These are phyloP conservation scores for Arrhopalites spinosus DNA, from an alignment of 2,888 invertebrate species.

Conservation along the genomic window DNA sequence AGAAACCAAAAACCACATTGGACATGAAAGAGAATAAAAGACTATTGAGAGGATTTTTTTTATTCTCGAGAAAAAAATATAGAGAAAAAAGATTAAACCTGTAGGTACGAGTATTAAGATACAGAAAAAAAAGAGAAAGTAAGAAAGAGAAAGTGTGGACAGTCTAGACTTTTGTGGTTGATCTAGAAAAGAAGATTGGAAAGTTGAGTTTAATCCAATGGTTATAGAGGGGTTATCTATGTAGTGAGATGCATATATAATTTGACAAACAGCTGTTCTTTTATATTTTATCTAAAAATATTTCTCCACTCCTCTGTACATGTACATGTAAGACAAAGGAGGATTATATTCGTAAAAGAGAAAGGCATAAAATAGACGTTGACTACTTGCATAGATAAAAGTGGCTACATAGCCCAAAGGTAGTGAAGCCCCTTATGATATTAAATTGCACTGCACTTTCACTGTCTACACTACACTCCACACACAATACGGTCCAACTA, in stretches of 20 bases:
- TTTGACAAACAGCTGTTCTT: conserved; percentile 19
- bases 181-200: neutral
- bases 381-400: conserved; percentile 34
- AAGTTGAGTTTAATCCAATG: conserved; percentile 20
- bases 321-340: conserved; percentile 3
- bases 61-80: neutral
- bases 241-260: conserved; percentile 20
- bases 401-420: conserved; percentile 4
- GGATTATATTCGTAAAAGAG: neutral
- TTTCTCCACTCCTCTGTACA: no score
- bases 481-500: conserved; percentile 20
- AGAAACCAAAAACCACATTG: no score
- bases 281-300: neutral
- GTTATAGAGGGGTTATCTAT: conserved; percentile 6
- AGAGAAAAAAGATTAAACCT: neutral
- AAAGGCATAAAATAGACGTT: conserved; percentile 26
- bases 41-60: no score
- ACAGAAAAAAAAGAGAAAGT: neutral
- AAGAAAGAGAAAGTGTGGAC: neutral
- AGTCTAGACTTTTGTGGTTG: no score
- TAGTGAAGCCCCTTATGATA: neutral
- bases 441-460: conserved; percentile 30
- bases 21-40: no score
- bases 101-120: neutral
- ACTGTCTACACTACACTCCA: neutral